A percentile compares a stretch with the other conserved stretches of the same genome.
Conservation (phyloP, 2,113 vertebrate genomes). For the Nematolebias whitei region DNA sequence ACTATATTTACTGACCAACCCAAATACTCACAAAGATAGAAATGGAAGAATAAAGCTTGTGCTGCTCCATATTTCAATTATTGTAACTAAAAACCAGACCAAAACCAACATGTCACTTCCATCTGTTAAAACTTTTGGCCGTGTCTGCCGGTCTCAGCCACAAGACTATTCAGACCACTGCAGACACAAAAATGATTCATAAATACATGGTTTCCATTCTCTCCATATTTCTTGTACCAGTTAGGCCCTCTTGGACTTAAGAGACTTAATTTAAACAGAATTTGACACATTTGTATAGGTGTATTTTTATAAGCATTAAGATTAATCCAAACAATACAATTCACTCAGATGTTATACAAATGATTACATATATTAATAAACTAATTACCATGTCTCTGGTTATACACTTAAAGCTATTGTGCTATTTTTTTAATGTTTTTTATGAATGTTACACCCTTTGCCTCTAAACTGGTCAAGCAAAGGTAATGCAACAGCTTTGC, state of each 20-base stretch:
- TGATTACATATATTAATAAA: not conserved
- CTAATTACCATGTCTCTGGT: not conserved
- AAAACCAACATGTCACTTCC: constrained; percentile 15
- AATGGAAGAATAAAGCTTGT: not conserved
- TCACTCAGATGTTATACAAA: not conserved
- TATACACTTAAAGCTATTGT: not conserved
- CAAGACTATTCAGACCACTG: constrained; percentile 6
- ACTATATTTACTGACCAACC: not conserved
- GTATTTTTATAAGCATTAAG: not conserved
- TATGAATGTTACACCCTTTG: no score
- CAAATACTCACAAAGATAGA: not conserved
- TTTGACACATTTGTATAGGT: constrained; percentile 1
- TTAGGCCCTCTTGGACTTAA: not conserved
- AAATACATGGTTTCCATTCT: not conserved
- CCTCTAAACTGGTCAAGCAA: no score
- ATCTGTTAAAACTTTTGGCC: constrained; percentile 7
- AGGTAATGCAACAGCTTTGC: no score
- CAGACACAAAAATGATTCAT: constrained; percentile 18
- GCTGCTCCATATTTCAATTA: constrained; percentile 4
- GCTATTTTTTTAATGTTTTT: not conserved
- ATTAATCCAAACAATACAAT: not conserved
- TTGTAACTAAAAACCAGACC: constrained; percentile 9
- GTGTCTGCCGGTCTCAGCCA: not conserved
- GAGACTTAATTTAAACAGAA: not conserved
- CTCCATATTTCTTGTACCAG: not conserved